Conservation (phyloP, 2,113 vertebrate genomes). For the Erythrocercus mccallii region DNA sequence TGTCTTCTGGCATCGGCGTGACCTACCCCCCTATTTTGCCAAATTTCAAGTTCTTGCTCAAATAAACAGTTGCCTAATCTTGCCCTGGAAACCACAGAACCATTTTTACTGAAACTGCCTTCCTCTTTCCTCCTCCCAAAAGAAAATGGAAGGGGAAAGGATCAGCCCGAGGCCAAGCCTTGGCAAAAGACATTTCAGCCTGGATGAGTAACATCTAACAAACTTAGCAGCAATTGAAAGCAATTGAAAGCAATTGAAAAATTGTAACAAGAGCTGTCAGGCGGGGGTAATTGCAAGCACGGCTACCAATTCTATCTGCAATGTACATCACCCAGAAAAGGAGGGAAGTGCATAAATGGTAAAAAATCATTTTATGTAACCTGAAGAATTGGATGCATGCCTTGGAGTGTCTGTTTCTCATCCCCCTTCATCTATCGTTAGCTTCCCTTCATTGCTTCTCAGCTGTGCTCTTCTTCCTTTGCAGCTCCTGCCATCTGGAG, state of each 20-base stretch:
- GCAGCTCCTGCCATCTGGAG: conserved; percentile 9
- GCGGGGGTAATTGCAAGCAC: background rate
- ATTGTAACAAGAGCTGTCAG: background rate
- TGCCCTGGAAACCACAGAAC: conserved; percentile 33
- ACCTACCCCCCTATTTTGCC: background rate
- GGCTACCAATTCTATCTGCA: background rate
- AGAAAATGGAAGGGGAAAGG: conserved; percentile 31
- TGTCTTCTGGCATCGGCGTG: background rate
- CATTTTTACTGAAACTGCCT: conserved; percentile 46
- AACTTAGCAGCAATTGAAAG: background rate
- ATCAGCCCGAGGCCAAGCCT: background rate
- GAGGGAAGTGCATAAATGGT: background rate
- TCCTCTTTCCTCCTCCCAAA: background rate
- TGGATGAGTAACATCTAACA: conserved; percentile 18
- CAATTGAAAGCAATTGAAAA: no score
- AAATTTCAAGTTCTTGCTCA: conserved; percentile 42
- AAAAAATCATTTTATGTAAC: background rate
- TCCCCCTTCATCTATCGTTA: background rate
- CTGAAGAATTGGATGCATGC: background rate
- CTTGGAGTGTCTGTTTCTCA: background rate
- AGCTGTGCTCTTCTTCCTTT: background rate
- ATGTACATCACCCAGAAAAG: background rate
- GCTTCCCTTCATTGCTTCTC: background rate
- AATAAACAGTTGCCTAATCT: conserved; percentile 46
- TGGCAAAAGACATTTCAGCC: conserved; percentile 7